Base-by-base conservation (phyloP, 1,140 invertebrate genomes). In the Rhagoletis zephyria region DNA sequence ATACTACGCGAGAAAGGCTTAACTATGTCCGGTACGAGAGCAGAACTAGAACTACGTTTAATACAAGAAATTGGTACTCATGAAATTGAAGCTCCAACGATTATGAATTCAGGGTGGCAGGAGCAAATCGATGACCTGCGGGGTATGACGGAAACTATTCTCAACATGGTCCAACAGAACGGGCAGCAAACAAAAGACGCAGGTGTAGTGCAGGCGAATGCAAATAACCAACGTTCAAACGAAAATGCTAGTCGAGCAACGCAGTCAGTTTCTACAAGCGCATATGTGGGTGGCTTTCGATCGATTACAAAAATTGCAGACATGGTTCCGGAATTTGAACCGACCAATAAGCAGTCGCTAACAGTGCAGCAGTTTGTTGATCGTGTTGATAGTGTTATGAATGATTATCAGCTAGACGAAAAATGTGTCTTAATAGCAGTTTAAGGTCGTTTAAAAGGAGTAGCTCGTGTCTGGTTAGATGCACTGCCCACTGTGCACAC, bases 401-500 rank as follows among this genome's bases (percentile, higher is more conserved):
- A 6, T 12, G 87, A 65, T 60, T 86, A 86, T 40, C 48, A 63
- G 3, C 81, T 19, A 19, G 85, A 86, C 4, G 85, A 86, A 45
- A 88, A 88, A 51, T 56, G 19, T 19, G 12, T 88, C 3, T 42
- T 86, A 5, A 51, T 86, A 14, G 87, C 81, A 7, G 70, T 88
- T 9, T 85, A 88, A 60, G 48, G 70, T 48, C 40, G 60, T 60
- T 51, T 88, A 40, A 88, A 87, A 60, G 81, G 88, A 9, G 12
- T 42, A 74, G 88, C 85, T 6, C 40, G 59, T 63, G n/a, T 87
- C 67, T 88, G 85, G 88, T 30, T 88, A 16, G 88, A 88, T 19
- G 16, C 56, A 4, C 60, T 19, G 14, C 48, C 10, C 16, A 51
- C 7, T 12, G 7, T 88, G 45, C 60, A 87, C 60, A 14, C 61